phyloP scores from a whole-genome alignment of 2,113 vertebrate genomes.

The Riparia riparia region DNA sequence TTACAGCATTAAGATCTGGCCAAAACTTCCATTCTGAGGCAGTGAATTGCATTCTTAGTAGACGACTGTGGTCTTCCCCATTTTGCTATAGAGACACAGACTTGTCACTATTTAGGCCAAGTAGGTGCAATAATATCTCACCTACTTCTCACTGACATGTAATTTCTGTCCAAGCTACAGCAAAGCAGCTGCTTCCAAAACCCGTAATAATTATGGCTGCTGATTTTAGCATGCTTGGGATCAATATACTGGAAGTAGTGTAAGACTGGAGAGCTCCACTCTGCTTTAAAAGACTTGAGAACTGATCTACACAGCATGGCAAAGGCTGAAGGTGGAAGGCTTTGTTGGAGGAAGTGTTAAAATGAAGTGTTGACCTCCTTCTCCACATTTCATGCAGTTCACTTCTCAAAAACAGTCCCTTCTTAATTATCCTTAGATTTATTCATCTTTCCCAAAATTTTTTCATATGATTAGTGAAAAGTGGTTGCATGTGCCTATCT shows the following conservation, averaged over 20 bases:
- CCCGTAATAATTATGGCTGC: accelerated
- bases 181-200: not conserved
- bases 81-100: not conserved
- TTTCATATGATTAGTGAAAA: not conserved
- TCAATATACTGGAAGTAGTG: not conserved
- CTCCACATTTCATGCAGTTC: not conserved
- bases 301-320: accelerated
- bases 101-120: not conserved
- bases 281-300: not conserved
- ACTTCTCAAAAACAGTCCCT: not conserved
- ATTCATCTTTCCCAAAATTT: not conserved
- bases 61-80: accelerated
- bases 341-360: not conserved
- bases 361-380: not conserved
- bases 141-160: not conserved
- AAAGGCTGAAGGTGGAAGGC: not conserved
- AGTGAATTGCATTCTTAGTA: not conserved
- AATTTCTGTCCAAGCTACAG: not conserved
- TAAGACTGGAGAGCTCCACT: not conserved
- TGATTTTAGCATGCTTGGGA: not conserved
- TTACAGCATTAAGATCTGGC: slow-evolving; percentile 8
- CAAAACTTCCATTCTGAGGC: not conserved
- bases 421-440: not conserved
- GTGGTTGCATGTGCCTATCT: not conserved
- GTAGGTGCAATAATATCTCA: not conserved